Evolutionary conservation across 2,113 vertebrate genomes (phyloP).

Genomic region (Campylomormyrus tamandua): DNA sequence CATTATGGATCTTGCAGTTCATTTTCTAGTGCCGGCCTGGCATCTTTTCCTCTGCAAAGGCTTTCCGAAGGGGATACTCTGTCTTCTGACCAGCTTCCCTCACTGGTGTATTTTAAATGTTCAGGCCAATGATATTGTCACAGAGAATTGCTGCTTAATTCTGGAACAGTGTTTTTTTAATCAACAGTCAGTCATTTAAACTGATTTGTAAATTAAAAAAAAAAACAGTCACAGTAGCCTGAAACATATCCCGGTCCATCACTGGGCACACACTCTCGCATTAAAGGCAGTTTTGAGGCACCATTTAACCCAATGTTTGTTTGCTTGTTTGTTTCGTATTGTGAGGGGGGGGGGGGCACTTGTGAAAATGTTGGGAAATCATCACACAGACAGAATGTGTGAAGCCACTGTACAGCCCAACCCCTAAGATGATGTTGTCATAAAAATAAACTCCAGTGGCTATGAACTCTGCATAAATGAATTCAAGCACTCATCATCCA

Average conservation of each 20-base stretch:
- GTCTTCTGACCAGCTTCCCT: slow-evolving; percentile 15
- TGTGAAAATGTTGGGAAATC: background rate
- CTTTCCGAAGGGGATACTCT: background rate
- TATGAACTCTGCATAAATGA: background rate
- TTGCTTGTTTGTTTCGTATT: too few species aligned
- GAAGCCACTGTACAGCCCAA: background rate
- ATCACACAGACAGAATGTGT: background rate
- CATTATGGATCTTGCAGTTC: background rate
- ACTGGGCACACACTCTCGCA: background rate
- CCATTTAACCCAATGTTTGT: background rate
- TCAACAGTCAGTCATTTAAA: background rate
- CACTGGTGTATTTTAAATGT: background rate
- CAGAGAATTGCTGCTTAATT: background rate
- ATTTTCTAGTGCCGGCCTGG: background rate
- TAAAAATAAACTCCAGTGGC: background rate
- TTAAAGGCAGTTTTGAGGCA: background rate
- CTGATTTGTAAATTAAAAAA: background rate
- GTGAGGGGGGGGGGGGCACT: background rate
- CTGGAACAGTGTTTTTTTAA: background rate
- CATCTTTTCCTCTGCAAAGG: background rate
- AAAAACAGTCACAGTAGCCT: background rate
- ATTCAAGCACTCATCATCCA: background rate
- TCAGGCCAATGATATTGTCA: background rate
- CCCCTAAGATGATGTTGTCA: background rate
- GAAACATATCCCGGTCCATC: background rate